Conservation (phyloP, 2,113 vertebrate genomes). For the Rhabdomys dilectus region DNA sequence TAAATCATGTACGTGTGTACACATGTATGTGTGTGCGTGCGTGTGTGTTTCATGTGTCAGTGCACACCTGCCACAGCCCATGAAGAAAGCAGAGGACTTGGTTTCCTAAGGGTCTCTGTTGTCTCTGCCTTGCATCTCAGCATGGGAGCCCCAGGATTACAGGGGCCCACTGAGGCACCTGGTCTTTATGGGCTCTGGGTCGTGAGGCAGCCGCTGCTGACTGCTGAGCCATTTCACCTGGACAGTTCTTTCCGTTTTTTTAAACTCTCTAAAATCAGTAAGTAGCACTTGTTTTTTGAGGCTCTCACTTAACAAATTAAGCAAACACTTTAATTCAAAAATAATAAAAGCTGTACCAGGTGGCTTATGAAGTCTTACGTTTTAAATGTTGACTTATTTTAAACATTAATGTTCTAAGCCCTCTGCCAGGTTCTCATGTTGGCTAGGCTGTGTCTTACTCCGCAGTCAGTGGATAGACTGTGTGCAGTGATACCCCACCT, state of each 20-base stretch:
- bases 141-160: not conserved
- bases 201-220: too few relatives aligned
- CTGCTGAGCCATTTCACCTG: not conserved
- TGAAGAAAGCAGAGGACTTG: not conserved
- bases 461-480: not conserved
- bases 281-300: slow-evolving; percentile 1
- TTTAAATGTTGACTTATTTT: slow-evolving; percentile 13
- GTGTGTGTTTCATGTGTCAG: not conserved
- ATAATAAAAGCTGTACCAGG: slow-evolving; percentile 5
- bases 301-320: slow-evolving; percentile 48
- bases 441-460: not conserved
- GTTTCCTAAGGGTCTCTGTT: not conserved
- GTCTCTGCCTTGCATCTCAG: not conserved
- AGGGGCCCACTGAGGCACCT: not conserved
- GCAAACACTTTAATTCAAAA: not conserved
- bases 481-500: too few relatives aligned
- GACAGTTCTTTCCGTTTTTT: not conserved
- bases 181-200: not conserved
- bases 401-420: slow-evolving; percentile 32
- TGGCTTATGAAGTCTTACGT: not conserved
- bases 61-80: not conserved
- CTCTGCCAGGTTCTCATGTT: not conserved
- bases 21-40: not conserved
- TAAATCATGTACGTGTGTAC: not conserved
- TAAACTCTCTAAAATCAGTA: slow-evolving; percentile 13